Base-by-base conservation (phyloP, 2,113 vertebrate species). In the Ancistrus triradiatus region DNA sequence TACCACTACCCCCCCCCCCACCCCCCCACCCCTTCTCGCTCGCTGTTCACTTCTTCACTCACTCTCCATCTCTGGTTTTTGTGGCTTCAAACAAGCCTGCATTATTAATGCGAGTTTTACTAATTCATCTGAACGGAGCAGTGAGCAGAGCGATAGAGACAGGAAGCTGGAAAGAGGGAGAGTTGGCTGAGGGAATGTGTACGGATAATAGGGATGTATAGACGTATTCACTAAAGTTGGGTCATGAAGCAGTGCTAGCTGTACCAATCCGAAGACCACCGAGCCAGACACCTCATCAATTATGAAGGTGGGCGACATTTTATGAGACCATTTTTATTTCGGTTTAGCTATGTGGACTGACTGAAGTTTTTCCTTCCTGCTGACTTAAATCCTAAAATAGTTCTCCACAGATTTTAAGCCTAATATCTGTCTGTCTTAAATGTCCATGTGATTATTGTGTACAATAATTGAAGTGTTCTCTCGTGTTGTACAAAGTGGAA, bases 91-190 rank as follows among this genome's bases (percentile, higher is more conserved):
- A 79, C 73, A 73, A 18, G 40, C 51, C 19, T 77, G 72, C 72
- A 77, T 79, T 77, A 79, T 79, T 79, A 56, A 79, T 79, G 77
- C 21, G 18, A 53, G 42, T 73, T 71, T 77, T 69, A 75, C 75
- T 77, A 71, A 77, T 77, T 75, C 68, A 71, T 75, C 73, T 60
- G 70, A 66, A 69, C 24, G 52, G 66, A 72, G 68, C 22, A 38
- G 49, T 14, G 35, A 59, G 35, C 55, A 24, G 17, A 33, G 51
- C 27, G 24, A 13, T 19, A 21, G 63, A 42, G 50, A 51, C 28
- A 68, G 38, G 50, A 25, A 22, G 17, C 38, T 42, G 60, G 47
- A 51, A 40, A 18, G 33, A 31, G 28, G 37, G 13, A 40, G 15
- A 28, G 17, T 18, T 14, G 17, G 21, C 33, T 15, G 44, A 48